phyloP scores from a whole-genome alignment of 2,797 vertebrate species.

The Serranus cabrilla region DNA sequence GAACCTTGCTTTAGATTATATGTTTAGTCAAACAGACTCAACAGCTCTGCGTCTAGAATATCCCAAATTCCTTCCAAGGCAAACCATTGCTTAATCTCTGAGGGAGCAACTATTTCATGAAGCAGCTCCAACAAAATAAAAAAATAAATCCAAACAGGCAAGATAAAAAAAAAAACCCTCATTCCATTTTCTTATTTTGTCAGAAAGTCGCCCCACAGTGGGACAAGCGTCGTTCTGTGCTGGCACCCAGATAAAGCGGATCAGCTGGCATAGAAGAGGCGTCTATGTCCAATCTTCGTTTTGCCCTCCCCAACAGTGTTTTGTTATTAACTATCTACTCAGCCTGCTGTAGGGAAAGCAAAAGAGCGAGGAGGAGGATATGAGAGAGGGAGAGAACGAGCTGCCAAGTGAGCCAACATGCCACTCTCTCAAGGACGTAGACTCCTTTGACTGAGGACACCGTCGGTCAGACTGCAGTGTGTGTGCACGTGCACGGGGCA shows the following conservation, averaged over 20 bases:
- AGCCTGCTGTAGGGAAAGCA: constrained; percentile 41
- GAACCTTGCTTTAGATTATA: constrained; percentile 73
- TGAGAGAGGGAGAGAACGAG: constrained; percentile 19
- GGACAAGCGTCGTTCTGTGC: constrained; percentile 41
- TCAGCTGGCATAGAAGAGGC: constrained; percentile 61
- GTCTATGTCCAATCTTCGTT: constrained; percentile 60
- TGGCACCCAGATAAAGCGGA: constrained; percentile 63
- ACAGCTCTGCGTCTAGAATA: constrained; percentile 65
- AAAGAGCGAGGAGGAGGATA: constrained; percentile 22
- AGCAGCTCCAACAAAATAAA: constrained; percentile 9
- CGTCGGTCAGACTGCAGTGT: constrained; percentile 33
- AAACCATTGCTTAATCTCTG: constrained; percentile 66
- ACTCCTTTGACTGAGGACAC: constrained; percentile 66
- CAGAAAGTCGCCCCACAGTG: constrained; percentile 46
- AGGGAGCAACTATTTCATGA: constrained; percentile 52
- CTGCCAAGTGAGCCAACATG: constrained; percentile 62
- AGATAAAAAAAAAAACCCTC: constrained; percentile 22
- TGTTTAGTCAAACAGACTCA: constrained; percentile 70
- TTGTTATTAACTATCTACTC: constrained; percentile 65
- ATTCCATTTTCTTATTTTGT: constrained; percentile 55
- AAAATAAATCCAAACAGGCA: constrained; percentile 25
- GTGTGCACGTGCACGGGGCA: constrained; percentile 3
- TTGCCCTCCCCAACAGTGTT: constrained; percentile 57
- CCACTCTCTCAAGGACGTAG: constrained; percentile 68
- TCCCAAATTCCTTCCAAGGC: constrained; percentile 71